These are phyloP conservation scores for Malurus leucopterus DNA, from an alignment of 2,797 vertebrate species.

Conservation along the genomic window DNA sequence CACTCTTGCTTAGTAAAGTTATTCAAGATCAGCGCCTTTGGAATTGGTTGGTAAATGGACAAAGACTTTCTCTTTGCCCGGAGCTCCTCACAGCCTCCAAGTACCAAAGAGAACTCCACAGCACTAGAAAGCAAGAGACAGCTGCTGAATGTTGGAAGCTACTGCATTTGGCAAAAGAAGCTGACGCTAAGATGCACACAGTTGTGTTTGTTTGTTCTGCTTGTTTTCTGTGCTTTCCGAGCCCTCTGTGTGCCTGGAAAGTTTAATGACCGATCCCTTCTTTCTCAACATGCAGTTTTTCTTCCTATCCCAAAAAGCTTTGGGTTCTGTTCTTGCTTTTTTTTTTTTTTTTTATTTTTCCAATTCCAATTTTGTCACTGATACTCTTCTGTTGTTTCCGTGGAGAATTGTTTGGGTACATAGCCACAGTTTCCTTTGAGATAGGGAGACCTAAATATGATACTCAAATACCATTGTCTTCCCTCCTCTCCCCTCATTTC, in stretches of 20 bases:
- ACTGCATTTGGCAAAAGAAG: constrained; percentile 67
- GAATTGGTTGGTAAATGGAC: constrained; percentile 60
- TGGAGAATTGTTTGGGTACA: background rate
- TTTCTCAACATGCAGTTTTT: constrained; percentile 53
- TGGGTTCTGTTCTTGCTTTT: constrained; percentile 40
- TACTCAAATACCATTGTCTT: background rate
- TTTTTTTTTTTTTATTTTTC: background rate
- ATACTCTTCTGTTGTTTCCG: background rate
- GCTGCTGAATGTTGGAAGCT: constrained; percentile 66
- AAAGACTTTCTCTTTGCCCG: constrained; percentile 64
- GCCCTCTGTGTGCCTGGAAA: constrained; percentile 60
- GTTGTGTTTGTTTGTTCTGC: constrained; percentile 64
- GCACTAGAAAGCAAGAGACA: constrained; percentile 64
- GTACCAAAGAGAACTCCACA: constrained; percentile 61
- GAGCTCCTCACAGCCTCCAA: constrained; percentile 61
- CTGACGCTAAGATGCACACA: constrained; percentile 62
- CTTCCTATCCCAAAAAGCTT: constrained; percentile 39
- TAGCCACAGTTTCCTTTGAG: background rate
- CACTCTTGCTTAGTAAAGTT: constrained; percentile 60
- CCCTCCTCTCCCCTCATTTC: background rate
- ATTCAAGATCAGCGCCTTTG: constrained; percentile 62
- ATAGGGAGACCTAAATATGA: background rate
- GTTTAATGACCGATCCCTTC: constrained; percentile 46
- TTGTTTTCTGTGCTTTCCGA: constrained; percentile 63
- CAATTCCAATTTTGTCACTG: constrained; percentile 10